Evolutionary conservation across 2,113 vertebrate species (phyloP), one percentile per base, ranked within the genome.

Genomic region (Parus major): DNA sequence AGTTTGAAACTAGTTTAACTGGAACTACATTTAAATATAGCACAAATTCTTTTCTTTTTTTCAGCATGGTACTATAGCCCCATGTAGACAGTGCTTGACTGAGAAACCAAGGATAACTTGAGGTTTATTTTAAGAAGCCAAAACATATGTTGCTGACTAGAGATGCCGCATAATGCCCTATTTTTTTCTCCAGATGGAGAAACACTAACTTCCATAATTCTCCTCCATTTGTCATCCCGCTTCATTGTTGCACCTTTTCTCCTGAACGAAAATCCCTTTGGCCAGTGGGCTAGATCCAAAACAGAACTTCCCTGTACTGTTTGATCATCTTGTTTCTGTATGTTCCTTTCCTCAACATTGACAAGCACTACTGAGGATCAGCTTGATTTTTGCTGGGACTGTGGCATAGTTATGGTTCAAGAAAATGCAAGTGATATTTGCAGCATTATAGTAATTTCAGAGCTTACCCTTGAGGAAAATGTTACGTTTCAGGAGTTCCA

Each of bases 41-140:
- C 92, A 95, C 92, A 94, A 94, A 83, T n/a, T 55, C 25, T 39
- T 50, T 50, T 18, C 5, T 50, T 86, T 82, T 89, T 86, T 90
- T 46, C 70, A 92, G 95, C 92, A 64, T 96, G 94, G 85, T 96
- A 93, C 91, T 88, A 91, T 92, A 94, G 92, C 76, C 76, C 91
- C 49, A 33, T 57, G 39, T 93, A 87, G 91, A 93, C 63, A 93
- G 92, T 96, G 96, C 97, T 94, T 96, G 86, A 97, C 96, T 96
- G 89, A 96, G 96, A 97, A 97, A 97, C 97, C 96, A 97, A 98
- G 97, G 97, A 97, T 95, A 95, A 93, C 86, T 92, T 91, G 79
- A 97, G 95, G 85, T 96, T 97, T 95, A 78, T 94, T 96, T 87
- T 92, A 92, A 95, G 80, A 97, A 97, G 93, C 97, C 97, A 97